Evolutionary conservation across 2,113 vertebrate genomes (phyloP).

Genomic region (Oxyruncus cristatus): DNA sequence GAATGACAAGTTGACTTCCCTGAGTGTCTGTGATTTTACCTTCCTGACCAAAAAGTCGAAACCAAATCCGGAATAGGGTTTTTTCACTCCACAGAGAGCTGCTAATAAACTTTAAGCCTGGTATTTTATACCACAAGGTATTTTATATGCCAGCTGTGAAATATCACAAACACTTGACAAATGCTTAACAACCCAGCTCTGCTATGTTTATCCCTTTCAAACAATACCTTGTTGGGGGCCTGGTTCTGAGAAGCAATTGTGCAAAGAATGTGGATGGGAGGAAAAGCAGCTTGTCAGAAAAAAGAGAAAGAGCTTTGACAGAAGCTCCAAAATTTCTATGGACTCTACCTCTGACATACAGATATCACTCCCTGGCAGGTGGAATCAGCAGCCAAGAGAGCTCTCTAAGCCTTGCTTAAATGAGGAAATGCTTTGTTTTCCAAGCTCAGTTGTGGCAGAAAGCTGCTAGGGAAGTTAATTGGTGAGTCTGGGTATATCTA

Average conservation of each 20-base stretch:
- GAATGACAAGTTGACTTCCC: not conserved
- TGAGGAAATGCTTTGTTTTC: not conserved
- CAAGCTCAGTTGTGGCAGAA: not conserved
- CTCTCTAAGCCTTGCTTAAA: not conserved
- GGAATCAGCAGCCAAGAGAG: not conserved
- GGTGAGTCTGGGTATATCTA: not conserved
- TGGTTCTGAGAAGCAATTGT: not conserved
- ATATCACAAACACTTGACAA: constrained; percentile 65
- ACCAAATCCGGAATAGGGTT: not conserved
- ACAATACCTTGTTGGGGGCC: constrained; percentile 44
- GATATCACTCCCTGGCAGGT: not conserved
- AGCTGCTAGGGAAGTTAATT: not conserved
- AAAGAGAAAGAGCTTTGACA: not conserved
- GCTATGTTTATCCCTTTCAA: constrained; percentile 56
- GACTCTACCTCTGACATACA: not conserved
- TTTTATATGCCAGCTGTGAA: constrained; percentile 63
- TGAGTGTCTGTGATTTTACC: not conserved
- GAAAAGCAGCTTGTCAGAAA: constrained; percentile 13
- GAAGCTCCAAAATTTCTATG: constrained; percentile 1
- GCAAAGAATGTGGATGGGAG: not conserved
- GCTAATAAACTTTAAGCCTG: not conserved
- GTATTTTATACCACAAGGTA: not conserved
- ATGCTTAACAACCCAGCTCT: constrained; percentile 42
- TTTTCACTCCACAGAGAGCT: not conserved
- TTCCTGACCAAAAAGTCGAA: not conserved